These are phyloP conservation scores for Scaptomyza hsui DNA, from an alignment of 1,140 invertebrate genomes.

Conservation along the genomic window DNA sequence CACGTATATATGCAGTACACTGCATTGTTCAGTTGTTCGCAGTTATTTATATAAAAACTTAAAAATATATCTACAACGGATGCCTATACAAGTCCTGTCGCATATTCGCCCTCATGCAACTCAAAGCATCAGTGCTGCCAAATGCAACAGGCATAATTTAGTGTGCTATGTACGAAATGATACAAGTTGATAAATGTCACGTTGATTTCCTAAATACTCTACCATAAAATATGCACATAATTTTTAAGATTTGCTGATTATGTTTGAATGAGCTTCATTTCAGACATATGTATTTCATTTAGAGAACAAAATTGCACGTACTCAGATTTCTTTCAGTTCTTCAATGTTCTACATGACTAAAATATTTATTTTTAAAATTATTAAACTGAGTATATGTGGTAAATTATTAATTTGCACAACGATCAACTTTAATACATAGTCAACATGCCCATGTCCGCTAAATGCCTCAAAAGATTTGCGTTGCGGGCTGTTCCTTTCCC, in stretches of 20 bases:
- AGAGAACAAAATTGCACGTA: too few relatives aligned
- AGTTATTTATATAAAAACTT: constrained; percentile 82
- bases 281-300: too few relatives aligned
- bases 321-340: too few relatives aligned
- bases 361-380: too few relatives aligned
- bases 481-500: constrained; percentile 11
- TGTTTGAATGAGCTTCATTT: too few relatives aligned
- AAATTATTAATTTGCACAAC: neutral
- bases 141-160: constrained; percentile 68
- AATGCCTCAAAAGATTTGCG: constrained; percentile 29
- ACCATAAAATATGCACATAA: neutral
- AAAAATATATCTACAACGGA: constrained; percentile 76
- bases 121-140: constrained; percentile 55
- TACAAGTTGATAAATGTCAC: constrained; percentile 52
- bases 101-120: constrained; percentile 65
- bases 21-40: constrained; percentile 43
- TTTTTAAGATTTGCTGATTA: too few relatives aligned
- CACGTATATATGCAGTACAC: constrained; percentile 45
- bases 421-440: neutral
- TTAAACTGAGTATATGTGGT: too few relatives aligned
- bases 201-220: constrained; percentile 23
- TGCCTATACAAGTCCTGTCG: constrained; percentile 80
- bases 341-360: too few relatives aligned
- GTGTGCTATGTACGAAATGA: constrained; percentile 68
- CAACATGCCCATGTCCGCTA: neutral